Percentiles rank a stretch among this genome's conserved stretches.
Evolutionary conservation across 2,113 vertebrate species (phyloP).

Genomic region (Halcyon senegalensis): DNA sequence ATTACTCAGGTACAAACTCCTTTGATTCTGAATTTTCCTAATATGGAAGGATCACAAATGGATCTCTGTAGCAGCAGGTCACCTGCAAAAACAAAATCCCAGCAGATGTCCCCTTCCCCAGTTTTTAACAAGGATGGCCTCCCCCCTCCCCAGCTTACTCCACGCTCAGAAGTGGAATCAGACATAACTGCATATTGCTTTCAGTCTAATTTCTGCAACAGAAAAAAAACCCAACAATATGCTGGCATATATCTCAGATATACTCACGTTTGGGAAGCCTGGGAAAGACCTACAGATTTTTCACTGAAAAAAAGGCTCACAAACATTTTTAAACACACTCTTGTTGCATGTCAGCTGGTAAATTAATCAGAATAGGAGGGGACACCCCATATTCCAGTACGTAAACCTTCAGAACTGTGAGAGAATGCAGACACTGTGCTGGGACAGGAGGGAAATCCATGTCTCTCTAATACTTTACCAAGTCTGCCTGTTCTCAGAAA

Average conservation of each 20-base stretch:
- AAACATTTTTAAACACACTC: slow-evolving; percentile 10
- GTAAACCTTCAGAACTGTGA: not conserved
- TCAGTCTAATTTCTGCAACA: slow-evolving; percentile 6
- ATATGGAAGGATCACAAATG: not conserved
- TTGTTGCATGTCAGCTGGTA: not conserved
- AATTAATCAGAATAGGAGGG: not conserved
- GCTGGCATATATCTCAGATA: not conserved
- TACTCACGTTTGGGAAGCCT: not conserved
- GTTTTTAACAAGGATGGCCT: not conserved
- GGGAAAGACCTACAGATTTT: slow-evolving; percentile 24
- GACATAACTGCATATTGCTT: slow-evolving; percentile 1
- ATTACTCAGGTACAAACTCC: not conserved
- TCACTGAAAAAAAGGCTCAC: not conserved
- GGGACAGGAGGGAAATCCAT: not conserved
- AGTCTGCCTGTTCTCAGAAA: not conserved
- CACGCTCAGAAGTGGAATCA: not conserved
- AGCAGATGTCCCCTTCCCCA: not conserved
- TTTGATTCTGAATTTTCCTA: not conserved
- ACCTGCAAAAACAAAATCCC: not conserved
- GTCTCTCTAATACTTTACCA: not conserved
- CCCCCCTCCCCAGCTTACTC: not conserved
- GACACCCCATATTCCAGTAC: not conserved
- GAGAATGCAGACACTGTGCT: not conserved
- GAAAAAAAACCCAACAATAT: not conserved
- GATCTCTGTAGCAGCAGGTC: not conserved